Percentiles rank a stretch among this genome's conserved stretches.
These are phyloP conservation scores for Ammospiza maritima DNA, from an alignment of 2,797 vertebrate species.

Conservation along the genomic window DNA sequence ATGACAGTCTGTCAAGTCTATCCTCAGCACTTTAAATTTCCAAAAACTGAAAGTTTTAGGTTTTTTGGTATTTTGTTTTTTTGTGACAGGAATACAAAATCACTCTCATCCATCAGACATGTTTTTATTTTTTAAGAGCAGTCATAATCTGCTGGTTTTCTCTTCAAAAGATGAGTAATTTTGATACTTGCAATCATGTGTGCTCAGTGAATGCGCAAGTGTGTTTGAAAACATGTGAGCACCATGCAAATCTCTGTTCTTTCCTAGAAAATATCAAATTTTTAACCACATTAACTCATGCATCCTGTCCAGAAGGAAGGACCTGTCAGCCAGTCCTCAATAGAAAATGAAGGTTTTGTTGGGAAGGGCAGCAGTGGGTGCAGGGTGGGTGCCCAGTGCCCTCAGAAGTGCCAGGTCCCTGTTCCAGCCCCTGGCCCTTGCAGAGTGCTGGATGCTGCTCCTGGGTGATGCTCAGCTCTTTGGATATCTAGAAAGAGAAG, in stretches of 20 bases:
- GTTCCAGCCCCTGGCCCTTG: neutral
- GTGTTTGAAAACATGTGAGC: neutral
- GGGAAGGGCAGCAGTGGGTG: neutral
- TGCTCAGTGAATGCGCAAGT: neutral
- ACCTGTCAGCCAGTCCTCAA: neutral
- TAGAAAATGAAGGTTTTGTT: fast-evolving
- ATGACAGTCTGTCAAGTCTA: conserved; percentile 13
- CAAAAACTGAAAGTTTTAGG: neutral
- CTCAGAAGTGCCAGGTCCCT: neutral
- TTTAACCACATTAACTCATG: no score
- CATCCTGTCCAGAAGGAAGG: neutral
- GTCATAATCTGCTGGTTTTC: neutral
- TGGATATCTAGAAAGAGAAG: neutral
- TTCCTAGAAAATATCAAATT: neutral
- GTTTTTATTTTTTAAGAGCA: neutral
- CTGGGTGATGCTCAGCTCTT: neutral
- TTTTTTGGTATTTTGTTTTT: neutral
- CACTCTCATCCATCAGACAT: neutral
- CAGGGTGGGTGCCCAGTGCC: neutral
- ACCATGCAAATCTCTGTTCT: neutral
- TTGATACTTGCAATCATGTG: neutral
- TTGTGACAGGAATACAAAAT: neutral
- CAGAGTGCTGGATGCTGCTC: neutral
- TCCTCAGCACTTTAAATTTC: neutral
- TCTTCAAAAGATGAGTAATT: neutral